phyloP scores from a whole-genome alignment of 2,888 invertebrate species.

The Graphium colonna region DNA sequence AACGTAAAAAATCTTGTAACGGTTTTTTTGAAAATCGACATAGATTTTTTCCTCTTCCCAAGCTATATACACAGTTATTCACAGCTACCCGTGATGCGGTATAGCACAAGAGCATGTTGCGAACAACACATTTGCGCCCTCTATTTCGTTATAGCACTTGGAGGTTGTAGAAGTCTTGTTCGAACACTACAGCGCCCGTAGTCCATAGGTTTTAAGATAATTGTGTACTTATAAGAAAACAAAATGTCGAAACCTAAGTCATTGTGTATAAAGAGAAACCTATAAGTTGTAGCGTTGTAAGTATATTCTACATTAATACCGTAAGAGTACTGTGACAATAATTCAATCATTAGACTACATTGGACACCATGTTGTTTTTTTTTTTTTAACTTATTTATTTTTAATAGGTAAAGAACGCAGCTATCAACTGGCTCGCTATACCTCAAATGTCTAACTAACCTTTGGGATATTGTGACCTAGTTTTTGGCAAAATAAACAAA shows the following conservation, averaged over 20 bases:
- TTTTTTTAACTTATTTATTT: conserved; percentile 76
- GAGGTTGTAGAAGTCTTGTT: conserved; percentile 39
- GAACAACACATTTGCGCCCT: conserved; percentile 41
- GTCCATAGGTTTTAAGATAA: conserved; percentile 65
- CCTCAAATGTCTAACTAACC: conserved; percentile 15
- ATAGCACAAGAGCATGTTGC: conserved; percentile 4
- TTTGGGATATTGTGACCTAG: conserved; percentile 39
- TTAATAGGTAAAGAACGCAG: conserved; percentile 47
- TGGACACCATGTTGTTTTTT: conserved; percentile 62
- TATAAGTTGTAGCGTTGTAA: conserved; percentile 72
- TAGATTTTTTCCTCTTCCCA: conserved; percentile 63
- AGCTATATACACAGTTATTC: no score
- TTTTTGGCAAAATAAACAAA: conserved; percentile 59
- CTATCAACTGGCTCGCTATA: no score
- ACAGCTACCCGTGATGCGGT: no score
- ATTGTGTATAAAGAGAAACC: conserved; percentile 71
- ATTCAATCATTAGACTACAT: conserved; percentile 67
- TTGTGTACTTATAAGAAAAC: conserved; percentile 77
- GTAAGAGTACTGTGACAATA: conserved; percentile 74
- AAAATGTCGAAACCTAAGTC: conserved; percentile 80
- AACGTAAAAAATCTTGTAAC: conserved; percentile 64
- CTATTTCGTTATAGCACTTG: conserved; percentile 31
- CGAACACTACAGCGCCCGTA: conserved; percentile 65
- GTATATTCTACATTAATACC: conserved; percentile 75
- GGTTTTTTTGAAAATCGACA: conserved; percentile 77